A percentile compares a stretch with the other conserved stretches of the same genome.
phyloP scores from a whole-genome alignment of 2,113 vertebrate genomes.

The Xiphophorus couchianus region DNA sequence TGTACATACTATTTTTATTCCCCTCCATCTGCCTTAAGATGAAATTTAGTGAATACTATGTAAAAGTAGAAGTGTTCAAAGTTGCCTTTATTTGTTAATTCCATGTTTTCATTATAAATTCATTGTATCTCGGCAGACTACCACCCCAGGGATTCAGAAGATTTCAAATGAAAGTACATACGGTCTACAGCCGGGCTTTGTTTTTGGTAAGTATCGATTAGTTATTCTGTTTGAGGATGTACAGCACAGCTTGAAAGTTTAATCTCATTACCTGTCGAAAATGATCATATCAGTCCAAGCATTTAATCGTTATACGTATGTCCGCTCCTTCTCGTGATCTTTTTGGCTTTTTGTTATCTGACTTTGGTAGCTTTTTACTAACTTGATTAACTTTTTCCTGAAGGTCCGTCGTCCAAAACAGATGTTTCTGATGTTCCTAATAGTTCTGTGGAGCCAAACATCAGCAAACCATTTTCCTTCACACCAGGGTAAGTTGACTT shows the following conservation, averaged over 20 bases:
- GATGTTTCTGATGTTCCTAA: constrained; percentile 66
- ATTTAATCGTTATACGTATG: not conserved
- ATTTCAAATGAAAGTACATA: constrained; percentile 50
- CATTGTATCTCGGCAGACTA: constrained; percentile 58
- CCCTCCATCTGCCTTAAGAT: not conserved
- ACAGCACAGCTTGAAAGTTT: not conserved
- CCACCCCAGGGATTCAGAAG: constrained; percentile 60
- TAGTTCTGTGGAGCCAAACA: constrained; percentile 76
- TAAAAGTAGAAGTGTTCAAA: not conserved
- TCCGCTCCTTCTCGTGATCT: not conserved
- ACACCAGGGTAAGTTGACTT: constrained; percentile 81
- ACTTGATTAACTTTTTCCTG: constrained; percentile 6
- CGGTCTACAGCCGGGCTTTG: constrained; percentile 52
- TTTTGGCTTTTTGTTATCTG: not conserved
- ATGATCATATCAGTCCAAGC: not conserved
- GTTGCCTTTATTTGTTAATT: not conserved
- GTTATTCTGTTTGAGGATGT: not conserved
- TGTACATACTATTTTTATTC: too few relatives aligned
- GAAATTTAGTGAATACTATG: not conserved
- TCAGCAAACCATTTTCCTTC: constrained; percentile 83
- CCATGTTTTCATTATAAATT: not conserved
- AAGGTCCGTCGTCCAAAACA: constrained; percentile 75
- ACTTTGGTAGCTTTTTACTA: not conserved
- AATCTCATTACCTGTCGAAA: not conserved
- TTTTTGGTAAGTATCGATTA: constrained; percentile 69